These are phyloP conservation scores for Semaprochilodus insignis DNA, from an alignment of 2,797 vertebrate species.

Conservation along the genomic window DNA sequence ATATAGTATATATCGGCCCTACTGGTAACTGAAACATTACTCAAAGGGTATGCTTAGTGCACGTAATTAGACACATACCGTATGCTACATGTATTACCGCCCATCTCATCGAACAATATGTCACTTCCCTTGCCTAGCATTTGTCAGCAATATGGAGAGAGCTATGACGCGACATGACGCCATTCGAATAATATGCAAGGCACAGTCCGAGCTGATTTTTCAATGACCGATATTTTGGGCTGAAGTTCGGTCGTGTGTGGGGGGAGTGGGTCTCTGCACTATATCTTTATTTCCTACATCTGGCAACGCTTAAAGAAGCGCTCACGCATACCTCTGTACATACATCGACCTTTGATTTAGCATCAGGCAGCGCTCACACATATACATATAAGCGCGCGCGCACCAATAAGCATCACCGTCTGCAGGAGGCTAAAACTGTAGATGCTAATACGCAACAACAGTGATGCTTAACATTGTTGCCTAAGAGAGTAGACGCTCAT, in stretches of 20 bases:
- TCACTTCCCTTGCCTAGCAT: not conserved
- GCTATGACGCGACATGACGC: not conserved
- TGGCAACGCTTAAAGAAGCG: not conserved
- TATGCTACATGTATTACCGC: not conserved
- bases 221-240: not conserved
- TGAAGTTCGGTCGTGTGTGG: not conserved
- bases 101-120: not conserved
- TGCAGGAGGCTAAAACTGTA: not conserved
- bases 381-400: not conserved
- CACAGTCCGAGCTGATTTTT: not conserved
- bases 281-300: not conserved
- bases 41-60: too few relatives aligned
- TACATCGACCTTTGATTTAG: not conserved
- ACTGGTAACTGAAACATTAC: too few relatives aligned
- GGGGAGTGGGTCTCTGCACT: not conserved
- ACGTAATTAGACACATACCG: not conserved
- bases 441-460: not conserved
- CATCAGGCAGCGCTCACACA: not conserved
- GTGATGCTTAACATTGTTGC: not conserved
- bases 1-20: too few relatives aligned
- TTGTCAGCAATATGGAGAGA: not conserved
- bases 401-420: not conserved
- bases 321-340: not conserved
- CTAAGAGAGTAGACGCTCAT: slow-evolving; percentile 7
- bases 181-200: not conserved